Percentiles rank a stretch among this genome's conserved stretches.
Conservation (phyloP, 2,888 invertebrate genomes). For the Lobophora halterata region DNA sequence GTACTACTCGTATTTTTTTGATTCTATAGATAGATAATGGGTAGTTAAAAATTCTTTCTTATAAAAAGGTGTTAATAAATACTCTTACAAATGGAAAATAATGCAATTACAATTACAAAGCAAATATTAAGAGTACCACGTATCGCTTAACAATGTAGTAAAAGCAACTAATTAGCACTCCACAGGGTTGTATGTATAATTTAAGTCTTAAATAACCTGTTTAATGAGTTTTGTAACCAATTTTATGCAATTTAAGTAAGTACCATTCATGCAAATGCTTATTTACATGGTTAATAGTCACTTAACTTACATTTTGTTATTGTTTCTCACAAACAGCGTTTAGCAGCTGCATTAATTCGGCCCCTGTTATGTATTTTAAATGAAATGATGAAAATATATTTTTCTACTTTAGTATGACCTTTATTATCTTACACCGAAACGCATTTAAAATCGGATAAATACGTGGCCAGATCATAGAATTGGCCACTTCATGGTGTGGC, state of each 20-base stretch:
- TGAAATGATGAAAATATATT: no score
- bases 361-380: no score
- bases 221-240: slow-evolving; percentile 40
- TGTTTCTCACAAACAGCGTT: slow-evolving; percentile 12
- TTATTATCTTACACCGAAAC: no score
- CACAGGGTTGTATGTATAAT: slow-evolving; percentile 38
- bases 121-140: slow-evolving; percentile 32
- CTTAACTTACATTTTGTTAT: slow-evolving; percentile 19
- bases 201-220: slow-evolving; percentile 38
- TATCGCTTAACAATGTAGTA: slow-evolving; percentile 39
- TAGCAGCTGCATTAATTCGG: no score
- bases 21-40: no score
- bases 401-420: no score
- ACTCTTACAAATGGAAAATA: slow-evolving; percentile 29
- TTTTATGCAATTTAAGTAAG: slow-evolving; percentile 42
- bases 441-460: no score
- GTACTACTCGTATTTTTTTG: no score
- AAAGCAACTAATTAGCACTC: slow-evolving; percentile 39
- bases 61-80: slow-evolving; percentile 29
- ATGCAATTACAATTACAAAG: slow-evolving; percentile 33
- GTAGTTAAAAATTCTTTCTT: no score
- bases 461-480: no score
- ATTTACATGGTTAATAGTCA: slow-evolving; percentile 32
- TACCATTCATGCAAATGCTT: slow-evolving; percentile 31
- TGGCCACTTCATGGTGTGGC: no score